Percentiles rank a stretch among this genome's conserved stretches.
phyloP scores from a whole-genome alignment of 2,797 vertebrate species.

The Lagocephalus sceleratus region DNA sequence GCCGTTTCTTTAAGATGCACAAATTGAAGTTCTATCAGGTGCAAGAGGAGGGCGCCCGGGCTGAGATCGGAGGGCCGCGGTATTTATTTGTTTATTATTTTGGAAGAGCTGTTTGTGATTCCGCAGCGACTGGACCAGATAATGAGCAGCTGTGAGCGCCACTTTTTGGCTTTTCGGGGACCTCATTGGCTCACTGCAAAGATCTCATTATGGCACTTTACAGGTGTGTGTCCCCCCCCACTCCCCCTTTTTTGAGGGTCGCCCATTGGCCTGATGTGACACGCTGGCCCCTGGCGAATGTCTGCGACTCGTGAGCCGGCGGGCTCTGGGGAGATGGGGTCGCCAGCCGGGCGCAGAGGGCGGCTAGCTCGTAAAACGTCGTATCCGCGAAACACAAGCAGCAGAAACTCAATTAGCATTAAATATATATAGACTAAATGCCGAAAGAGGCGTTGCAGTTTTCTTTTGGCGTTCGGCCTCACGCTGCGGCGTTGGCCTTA shows the following conservation, averaged over 20 bases:
- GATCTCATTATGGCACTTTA: conserved; percentile 69
- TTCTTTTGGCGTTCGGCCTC: conserved; percentile 19
- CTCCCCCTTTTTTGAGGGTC: conserved; percentile 54
- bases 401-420: no score
- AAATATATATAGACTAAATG: no score
- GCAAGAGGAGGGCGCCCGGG: conserved; percentile 20
- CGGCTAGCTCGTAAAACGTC: no score
- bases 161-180: conserved; percentile 53
- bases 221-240: conserved; percentile 70
- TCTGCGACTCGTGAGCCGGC: conserved; percentile 26
- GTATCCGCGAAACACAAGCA: no score
- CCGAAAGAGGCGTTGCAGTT: not conserved
- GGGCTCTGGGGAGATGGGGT: conserved; percentile 18
- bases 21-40: conserved; percentile 44
- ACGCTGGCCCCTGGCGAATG: conserved; percentile 33
- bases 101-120: conserved; percentile 59
- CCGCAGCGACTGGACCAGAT: conserved; percentile 60
- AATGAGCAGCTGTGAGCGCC: conserved; percentile 69
- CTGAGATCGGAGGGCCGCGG: conserved; percentile 18
- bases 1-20: conserved; percentile 38
- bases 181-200: conserved; percentile 55
- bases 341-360: conserved; percentile 11
- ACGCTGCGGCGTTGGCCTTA: conserved; percentile 26
- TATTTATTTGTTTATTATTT: conserved; percentile 27
- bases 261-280: conserved; percentile 38